Evolutionary conservation across 2,888 invertebrate genomes (phyloP).

Genomic region (Drosophila seclusa): DNA sequence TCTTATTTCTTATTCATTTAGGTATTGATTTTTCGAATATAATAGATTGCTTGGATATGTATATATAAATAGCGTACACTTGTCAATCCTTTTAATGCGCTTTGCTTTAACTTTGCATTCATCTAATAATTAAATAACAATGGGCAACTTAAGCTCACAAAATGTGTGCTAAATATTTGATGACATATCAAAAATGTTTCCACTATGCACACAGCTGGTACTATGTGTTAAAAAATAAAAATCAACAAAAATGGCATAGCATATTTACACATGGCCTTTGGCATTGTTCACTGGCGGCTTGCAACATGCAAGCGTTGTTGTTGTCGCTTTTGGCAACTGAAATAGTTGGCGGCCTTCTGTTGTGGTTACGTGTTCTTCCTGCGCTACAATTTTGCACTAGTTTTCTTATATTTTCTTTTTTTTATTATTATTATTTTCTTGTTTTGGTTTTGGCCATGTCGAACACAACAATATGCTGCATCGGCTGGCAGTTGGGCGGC

Average conservation of each 20-base stretch:
- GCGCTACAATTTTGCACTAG: conserved; percentile 43
- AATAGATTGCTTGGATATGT: neutral
- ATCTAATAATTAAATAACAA: neutral
- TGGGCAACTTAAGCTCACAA: neutral
- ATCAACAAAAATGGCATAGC: conserved; percentile 54
- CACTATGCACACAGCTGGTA: conserved; percentile 52
- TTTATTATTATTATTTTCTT: conserved; percentile 6
- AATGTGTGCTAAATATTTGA: conserved; percentile 12
- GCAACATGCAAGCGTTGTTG: conserved; percentile 49
- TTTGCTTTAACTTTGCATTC: neutral
- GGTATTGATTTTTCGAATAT: neutral
- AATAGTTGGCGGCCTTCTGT: conserved; percentile 75
- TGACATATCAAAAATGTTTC: conserved; percentile 34
- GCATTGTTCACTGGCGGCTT: conserved; percentile 69
- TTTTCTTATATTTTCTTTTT: conserved; percentile 12
- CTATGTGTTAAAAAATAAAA: conserved; percentile 19
- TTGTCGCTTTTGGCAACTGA: conserved; percentile 70
- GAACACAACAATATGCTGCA: conserved; percentile 66
- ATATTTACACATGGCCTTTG: conserved; percentile 78
- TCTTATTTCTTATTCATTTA: neutral
- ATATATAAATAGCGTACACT: neutral
- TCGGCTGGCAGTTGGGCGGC: conserved; percentile 8
- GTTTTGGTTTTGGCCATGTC: conserved; percentile 54
- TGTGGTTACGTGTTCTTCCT: conserved; percentile 69
- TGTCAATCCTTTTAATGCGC: neutral